phyloP scores from a whole-genome alignment of 2,888 invertebrate genomes.

The Sesamia inferens region DNA sequence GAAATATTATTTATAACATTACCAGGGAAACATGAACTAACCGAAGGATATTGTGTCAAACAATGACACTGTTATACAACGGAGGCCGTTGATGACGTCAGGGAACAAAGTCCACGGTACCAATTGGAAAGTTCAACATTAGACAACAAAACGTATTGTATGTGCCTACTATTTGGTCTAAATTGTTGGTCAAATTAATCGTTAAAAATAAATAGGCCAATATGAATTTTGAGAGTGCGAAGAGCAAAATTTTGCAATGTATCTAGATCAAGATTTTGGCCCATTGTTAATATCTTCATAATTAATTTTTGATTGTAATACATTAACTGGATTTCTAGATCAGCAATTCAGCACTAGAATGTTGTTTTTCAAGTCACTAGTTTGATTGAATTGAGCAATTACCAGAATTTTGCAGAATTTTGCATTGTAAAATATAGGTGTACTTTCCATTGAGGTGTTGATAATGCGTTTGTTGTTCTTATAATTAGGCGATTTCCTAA shows the following conservation, averaged over 20 bases:
- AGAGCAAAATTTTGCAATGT: conserved; percentile 44
- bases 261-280: conserved; percentile 21
- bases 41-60: conserved; percentile 75
- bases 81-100: conserved; percentile 75
- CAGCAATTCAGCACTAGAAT: conserved; percentile 11
- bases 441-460: conserved; percentile 9
- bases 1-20: conserved; percentile 33
- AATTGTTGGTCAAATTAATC: conserved; percentile 59
- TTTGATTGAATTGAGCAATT: conserved; percentile 25
- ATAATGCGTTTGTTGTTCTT: conserved; percentile 12
- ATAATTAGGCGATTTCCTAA: conserved; percentile 22
- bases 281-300: neutral
- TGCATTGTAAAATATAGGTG: conserved; percentile 15
- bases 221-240: conserved; percentile 50
- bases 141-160: conserved; percentile 59
- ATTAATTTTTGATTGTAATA: neutral
- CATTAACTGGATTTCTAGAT: conserved; percentile 10
- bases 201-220: conserved; percentile 58
- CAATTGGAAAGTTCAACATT: conserved; percentile 82
- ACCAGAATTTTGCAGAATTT: conserved; percentile 23
- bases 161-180: conserved; percentile 63
- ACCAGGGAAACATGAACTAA: conserved; percentile 60
- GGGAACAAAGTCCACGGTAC: conserved; percentile 76
- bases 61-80: conserved; percentile 70
- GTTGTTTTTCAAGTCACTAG: conserved; percentile 15